Evolutionary conservation across 2,113 vertebrate genomes (phyloP), one percentile per base, ranked within the genome.

Genomic region (Eira barbara): DNA sequence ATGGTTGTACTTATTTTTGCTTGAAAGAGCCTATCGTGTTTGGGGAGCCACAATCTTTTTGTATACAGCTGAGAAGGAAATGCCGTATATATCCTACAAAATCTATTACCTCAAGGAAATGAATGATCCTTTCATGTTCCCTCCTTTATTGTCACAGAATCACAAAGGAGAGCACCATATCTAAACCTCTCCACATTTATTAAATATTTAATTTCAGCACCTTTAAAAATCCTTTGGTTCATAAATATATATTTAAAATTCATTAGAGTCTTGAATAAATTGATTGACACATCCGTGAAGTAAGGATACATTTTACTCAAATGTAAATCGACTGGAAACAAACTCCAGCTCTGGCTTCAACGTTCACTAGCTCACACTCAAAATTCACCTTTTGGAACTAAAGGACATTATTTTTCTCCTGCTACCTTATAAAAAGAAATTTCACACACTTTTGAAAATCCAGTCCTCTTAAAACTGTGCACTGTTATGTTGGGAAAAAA

Each of bases 201-300:
- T 89, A 95, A 97, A 81, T 86, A 97, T 86, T 93, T 91, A 65
- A 94, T 94, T 94, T 92, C 36, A 87, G 79, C 86, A 31, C 39
- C 31, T 89, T 95, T 95, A 93, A 92, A 96, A 94, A 39, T 65
- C 47, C 36, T 31, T 55, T 92, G 71, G 57, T 87, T 96, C 96
- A 36, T 90, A 95, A 96, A 90, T 90, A 85, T 31, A n/a, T 79
- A 93, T 93, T 95, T 96, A 89, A 49, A 80, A 83, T 71, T 86
- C 89, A 83, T 96, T 52, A 80, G 34, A 49, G 36, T 95, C 45
- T 93, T 93, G 71, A 95, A 92, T 86, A 93, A 97, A 90, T 23
- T 80, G 39, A 78, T 88, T 94, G 91, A 93, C 47, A 83, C 29
- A 36, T 65, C 71, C 65, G 31, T 80, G 79, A 97, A 92, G 65